Percentiles rank a stretch among this genome's conserved stretches.
phyloP scores from a whole-genome alignment of 2,797 vertebrate species.

The Alca torda region DNA sequence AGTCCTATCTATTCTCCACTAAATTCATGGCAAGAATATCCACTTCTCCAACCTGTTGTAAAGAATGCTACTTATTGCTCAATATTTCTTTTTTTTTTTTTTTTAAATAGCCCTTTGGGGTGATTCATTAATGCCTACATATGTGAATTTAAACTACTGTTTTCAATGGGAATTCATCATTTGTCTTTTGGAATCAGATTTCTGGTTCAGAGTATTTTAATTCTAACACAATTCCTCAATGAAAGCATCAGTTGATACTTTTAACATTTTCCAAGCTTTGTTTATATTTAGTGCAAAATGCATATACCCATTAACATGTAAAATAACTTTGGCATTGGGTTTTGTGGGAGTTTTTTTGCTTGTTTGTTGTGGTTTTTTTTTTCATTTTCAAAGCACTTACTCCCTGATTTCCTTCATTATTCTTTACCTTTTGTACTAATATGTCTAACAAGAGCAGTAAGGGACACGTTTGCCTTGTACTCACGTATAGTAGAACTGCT shows the following conservation, averaged over 20 bases:
- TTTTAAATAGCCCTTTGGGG: not conserved
- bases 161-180: not conserved
- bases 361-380: not conserved
- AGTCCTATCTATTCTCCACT: not conserved
- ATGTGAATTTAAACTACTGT: not conserved
- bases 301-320: not conserved
- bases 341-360: not conserved
- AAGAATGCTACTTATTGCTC: not conserved
- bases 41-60: not conserved
- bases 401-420: not conserved
- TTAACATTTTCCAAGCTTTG: not conserved
- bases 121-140: not conserved
- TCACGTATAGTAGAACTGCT: not conserved
- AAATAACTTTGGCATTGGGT: not conserved
- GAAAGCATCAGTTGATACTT: not conserved
- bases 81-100: not conserved
- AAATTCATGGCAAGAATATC: rapidly evolving
- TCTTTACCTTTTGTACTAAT: not conserved
- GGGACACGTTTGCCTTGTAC: not conserved
- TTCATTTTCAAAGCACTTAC: not conserved
- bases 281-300: not conserved
- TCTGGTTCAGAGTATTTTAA: not conserved
- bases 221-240: not conserved
- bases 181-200: not conserved
- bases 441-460: not conserved